Conservation (phyloP, 35 echinoderm and acorn worm species). For the Nesometra sesokonis region DNA sequence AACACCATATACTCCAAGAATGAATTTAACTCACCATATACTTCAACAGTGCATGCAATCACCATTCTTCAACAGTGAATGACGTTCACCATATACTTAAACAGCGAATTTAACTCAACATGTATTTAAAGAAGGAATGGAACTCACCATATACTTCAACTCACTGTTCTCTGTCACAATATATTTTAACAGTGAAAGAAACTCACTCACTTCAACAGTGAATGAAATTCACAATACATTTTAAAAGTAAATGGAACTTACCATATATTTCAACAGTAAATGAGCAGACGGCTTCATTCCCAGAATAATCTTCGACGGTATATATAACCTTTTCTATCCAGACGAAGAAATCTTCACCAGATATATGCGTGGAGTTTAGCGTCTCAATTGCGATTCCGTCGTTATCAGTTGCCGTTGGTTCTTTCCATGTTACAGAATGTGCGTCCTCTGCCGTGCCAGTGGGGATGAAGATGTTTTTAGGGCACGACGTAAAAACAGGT, state of each 20-base stretch:
- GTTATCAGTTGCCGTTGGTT: not conserved
- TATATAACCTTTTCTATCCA: not conserved
- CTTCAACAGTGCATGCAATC: too few species aligned
- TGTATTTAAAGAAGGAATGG: too few species aligned
- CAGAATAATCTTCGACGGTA: not conserved
- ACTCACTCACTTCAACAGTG: too few species aligned
- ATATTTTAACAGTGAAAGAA: too few species aligned
- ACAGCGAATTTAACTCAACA: too few species aligned
- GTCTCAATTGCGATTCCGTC: not conserved
- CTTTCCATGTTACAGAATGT: not conserved
- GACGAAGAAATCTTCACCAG: not conserved
- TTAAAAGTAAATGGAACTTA: not conserved
- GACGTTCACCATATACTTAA: too few species aligned
- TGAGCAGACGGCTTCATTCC: not conserved
- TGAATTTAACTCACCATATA: too few species aligned
- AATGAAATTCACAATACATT: too few species aligned
- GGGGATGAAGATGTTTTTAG: not conserved
- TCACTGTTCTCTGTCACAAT: too few species aligned
- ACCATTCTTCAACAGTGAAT: too few species aligned
- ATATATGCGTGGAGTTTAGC: not conserved
- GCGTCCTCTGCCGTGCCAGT: not conserved
- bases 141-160: too few species aligned
- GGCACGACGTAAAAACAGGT: not conserved
- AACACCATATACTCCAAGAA: too few species aligned
- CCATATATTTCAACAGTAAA: not conserved